phyloP scores from a whole-genome alignment of 2,797 vertebrate genomes.

The Eidolon dupreanum region DNA sequence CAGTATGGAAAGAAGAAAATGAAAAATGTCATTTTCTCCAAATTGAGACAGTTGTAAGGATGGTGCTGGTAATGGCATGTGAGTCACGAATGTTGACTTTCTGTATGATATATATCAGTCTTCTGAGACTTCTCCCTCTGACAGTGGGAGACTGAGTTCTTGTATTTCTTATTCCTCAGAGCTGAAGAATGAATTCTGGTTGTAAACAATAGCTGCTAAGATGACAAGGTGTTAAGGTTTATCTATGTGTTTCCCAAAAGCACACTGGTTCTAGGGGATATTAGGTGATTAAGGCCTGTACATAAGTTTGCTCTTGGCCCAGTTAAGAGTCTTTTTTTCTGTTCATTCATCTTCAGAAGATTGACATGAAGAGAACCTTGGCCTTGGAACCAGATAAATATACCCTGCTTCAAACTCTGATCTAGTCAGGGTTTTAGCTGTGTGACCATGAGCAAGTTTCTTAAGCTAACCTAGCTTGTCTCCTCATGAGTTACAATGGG shows the following conservation, averaged over 20 bases:
- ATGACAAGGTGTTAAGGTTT: conserved; percentile 4
- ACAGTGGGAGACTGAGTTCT: background rate
- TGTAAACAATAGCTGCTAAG: conserved; percentile 24
- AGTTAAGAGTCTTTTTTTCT: background rate
- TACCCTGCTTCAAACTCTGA: background rate
- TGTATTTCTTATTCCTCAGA: background rate
- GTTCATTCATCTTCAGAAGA: conserved; percentile 13
- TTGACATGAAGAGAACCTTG: background rate
- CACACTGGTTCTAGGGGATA: background rate
- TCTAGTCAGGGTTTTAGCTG: background rate
- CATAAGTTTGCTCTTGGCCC: background rate
- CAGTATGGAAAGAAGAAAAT: background rate
- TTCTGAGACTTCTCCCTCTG: conserved; percentile 17
- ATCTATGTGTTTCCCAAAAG: conserved; percentile 20
- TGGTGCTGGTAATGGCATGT: background rate
- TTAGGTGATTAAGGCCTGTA: background rate
- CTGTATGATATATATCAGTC: background rate
- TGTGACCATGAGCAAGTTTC: background rate
- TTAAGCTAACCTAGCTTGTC: conserved; percentile 32
- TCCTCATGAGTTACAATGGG: background rate
- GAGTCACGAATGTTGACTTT: background rate
- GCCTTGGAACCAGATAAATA: conserved; percentile 5
- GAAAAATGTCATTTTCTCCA: background rate
- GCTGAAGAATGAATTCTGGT: background rate
- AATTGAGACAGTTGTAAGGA: background rate